phyloP scores from a whole-genome alignment of 2,113 vertebrate species.

The Actenoides lindsayi region DNA sequence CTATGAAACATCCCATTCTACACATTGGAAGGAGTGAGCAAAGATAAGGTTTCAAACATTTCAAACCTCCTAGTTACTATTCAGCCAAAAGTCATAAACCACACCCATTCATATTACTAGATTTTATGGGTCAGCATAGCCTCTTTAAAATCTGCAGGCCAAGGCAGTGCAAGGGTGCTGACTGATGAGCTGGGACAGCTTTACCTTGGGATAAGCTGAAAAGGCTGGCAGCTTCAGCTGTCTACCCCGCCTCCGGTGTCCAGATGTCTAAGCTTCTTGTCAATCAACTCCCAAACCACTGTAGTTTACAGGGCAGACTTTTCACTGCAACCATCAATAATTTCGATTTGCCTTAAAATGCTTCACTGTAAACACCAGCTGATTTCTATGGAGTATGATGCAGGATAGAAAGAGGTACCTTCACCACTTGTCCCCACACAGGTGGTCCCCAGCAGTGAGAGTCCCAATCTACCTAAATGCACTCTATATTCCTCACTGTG shows the following conservation, averaged over 20 bases:
- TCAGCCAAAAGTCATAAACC: background rate
- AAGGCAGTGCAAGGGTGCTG: background rate
- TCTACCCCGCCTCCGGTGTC: background rate
- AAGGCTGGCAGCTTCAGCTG: slow-evolving; percentile 49
- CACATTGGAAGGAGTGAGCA: background rate
- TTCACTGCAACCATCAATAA: background rate
- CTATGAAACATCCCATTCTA: background rate
- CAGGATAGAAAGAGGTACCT: background rate
- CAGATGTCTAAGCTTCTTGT: slow-evolving; percentile 40
- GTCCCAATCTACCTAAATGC: background rate
- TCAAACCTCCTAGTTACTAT: background rate
- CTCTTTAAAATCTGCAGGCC: slow-evolving; percentile 9
- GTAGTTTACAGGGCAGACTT: slow-evolving; percentile 18
- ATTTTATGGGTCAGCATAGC: background rate
- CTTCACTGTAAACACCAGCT: background rate
- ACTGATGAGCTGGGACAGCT: slow-evolving; percentile 41
- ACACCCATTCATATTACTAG: background rate
- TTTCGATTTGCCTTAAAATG: background rate
- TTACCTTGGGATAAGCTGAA: slow-evolving; percentile 30
- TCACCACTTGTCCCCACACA: background rate
- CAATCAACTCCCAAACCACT: slow-evolving; percentile 15
- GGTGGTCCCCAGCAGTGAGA: background rate
- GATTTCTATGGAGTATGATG: background rate
- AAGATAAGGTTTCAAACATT: background rate
- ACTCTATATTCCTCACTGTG: background rate